A percentile compares a stretch with the other conserved stretches of the same genome.
Evolutionary conservation across 2,113 vertebrate genomes (phyloP).

Genomic region (Neolamprologus brichardi): DNA sequence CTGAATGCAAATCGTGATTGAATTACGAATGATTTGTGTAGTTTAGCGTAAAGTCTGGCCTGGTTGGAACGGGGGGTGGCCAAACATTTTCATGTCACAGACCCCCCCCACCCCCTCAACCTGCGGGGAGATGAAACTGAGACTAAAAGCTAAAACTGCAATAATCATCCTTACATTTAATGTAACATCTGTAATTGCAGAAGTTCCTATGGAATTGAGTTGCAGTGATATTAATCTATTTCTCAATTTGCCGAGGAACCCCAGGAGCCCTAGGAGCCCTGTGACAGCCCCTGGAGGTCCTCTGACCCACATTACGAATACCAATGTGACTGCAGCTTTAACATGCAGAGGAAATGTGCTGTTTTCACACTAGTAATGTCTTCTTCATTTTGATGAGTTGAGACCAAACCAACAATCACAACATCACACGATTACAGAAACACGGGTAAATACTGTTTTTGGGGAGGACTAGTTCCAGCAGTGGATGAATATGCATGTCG

Average conservation of each 20-base stretch:
- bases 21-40: constrained; percentile 47
- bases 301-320: constrained; percentile 40
- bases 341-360: neutral
- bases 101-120: neutral
- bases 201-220: constrained; percentile 38
- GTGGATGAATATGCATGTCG: neutral
- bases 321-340: neutral
- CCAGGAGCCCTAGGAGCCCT: neutral
- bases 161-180: neutral
- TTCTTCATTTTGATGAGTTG: neutral
- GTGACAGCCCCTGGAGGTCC: neutral
- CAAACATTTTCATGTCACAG: neutral
- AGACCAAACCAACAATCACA: neutral
- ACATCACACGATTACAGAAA: neutral
- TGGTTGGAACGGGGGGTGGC: neutral
- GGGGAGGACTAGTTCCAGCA: neutral
- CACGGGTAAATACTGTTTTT: neutral
- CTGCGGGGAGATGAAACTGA: neutral
- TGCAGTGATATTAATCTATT: constrained; percentile 44
- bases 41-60: constrained; percentile 7
- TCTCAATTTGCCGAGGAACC: constrained; percentile 47
- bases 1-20: constrained; percentile 56
- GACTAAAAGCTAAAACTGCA: neutral
- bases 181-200: constrained; percentile 28
- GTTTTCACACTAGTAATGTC: neutral